phyloP scores from a whole-genome alignment of 2,888 invertebrate genomes.

The Epinotia nisella region DNA sequence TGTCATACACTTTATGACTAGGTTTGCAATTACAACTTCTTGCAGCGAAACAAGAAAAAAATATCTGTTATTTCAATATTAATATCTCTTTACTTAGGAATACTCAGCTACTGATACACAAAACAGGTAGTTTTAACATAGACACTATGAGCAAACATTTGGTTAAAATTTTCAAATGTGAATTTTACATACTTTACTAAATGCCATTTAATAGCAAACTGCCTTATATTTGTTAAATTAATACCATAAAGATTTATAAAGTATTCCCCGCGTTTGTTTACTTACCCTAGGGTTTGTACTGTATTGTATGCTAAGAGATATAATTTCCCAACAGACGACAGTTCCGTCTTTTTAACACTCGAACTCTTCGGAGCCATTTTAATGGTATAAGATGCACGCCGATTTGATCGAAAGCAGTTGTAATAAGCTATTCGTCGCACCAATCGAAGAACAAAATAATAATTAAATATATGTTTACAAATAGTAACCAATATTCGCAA shows the following conservation, averaged over 20 bases:
- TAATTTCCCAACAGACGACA: constrained; percentile 81
- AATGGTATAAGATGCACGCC: not conserved
- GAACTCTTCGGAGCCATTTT: constrained; percentile 55
- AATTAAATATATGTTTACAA: not conserved
- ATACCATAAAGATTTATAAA: not conserved
- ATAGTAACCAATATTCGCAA: not conserved
- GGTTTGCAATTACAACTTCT: not conserved
- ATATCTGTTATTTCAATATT: not conserved
- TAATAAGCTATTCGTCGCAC: not conserved
- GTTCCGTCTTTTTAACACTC: constrained; percentile 73
- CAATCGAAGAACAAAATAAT: not conserved
- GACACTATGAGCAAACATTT: too few relatives aligned
- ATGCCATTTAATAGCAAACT: too few relatives aligned
- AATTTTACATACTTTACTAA: too few relatives aligned
- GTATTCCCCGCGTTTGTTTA: constrained; percentile 42
- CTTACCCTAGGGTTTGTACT: constrained; percentile 90
- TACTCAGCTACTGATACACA: not conserved
- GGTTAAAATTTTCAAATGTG: too few relatives aligned
- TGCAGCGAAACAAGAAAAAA: too few relatives aligned
- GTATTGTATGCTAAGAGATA: constrained; percentile 90
- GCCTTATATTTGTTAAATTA: too few relatives aligned
- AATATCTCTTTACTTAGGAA: not conserved
- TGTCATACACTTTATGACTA: not conserved
- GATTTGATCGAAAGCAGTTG: not conserved
- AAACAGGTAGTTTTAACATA: too few relatives aligned